A percentile compares a stretch with the other conserved stretches of the same genome.
phyloP scores from a whole-genome alignment of 1,140 invertebrate species.

The Drosophila pachea region DNA sequence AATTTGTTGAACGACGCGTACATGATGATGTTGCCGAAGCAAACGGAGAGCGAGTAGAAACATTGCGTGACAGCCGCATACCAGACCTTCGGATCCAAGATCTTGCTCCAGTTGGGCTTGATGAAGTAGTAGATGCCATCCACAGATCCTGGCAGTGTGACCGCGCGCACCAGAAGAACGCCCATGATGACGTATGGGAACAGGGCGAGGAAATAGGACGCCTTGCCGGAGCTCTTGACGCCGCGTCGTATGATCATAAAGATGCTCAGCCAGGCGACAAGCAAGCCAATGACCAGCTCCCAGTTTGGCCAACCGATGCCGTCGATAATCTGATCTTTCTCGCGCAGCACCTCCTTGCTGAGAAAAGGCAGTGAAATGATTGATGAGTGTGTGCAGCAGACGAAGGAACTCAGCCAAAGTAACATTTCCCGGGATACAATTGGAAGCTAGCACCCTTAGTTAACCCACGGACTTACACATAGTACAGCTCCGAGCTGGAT shows the following conservation, averaged over 20 bases:
- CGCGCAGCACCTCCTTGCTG: conserved; percentile 85
- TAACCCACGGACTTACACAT: conserved; percentile 79
- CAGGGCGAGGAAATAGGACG: conserved; percentile 90
- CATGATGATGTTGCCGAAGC: conserved; percentile 89
- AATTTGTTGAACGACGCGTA: conserved; percentile 92
- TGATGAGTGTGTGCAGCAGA: not conserved
- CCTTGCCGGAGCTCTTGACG: conserved; percentile 88
- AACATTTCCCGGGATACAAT: no score
- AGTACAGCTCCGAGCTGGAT: conserved; percentile 83
- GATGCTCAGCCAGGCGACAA: conserved; percentile 88
- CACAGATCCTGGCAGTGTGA: conserved; percentile 87
- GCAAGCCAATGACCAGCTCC: conserved; percentile 87
- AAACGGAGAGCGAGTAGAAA: conserved; percentile 91
- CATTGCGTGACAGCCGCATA: conserved; percentile 92
- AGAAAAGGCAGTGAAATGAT: not conserved
- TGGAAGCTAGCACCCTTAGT: not conserved
- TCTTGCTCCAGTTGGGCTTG: conserved; percentile 85
- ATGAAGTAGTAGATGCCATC: conserved; percentile 89
- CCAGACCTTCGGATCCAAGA: conserved; percentile 86
- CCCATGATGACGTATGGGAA: conserved; percentile 93
- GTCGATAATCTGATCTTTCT: conserved; percentile 84
- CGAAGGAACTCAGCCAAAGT: not conserved
- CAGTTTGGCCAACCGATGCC: conserved; percentile 87
- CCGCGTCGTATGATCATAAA: conserved; percentile 88
- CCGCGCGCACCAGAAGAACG: conserved; percentile 85